Percentiles rank a stretch among this genome's conserved stretches.
phyloP scores from a whole-genome alignment of 1,140 invertebrate species.

The Zaprionus kolodkinae region DNA sequence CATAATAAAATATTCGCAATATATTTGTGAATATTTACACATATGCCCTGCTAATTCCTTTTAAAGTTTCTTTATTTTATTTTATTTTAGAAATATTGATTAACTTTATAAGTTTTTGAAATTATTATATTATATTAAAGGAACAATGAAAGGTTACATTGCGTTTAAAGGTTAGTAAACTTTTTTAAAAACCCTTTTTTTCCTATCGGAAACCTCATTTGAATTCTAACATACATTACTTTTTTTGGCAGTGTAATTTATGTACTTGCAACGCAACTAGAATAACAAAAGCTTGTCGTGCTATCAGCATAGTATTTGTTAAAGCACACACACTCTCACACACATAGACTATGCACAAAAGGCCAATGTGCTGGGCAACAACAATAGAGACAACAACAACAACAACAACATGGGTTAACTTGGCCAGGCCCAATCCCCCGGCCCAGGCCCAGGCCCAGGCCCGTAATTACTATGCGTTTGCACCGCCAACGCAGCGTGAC shows the following conservation, averaged over 20 bases:
- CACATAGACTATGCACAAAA: slow-evolving; percentile 14
- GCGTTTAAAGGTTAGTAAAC: background rate
- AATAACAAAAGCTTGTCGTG: slow-evolving; percentile 37
- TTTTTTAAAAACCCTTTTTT: background rate
- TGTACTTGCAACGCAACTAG: slow-evolving; percentile 30
- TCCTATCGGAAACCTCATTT: background rate
- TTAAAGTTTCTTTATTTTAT: no score
- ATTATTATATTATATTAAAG: no score
- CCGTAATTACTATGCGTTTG: slow-evolving; percentile 39
- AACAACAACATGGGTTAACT: slow-evolving; percentile 6
- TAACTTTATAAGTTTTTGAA: no score
- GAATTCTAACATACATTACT: background rate
- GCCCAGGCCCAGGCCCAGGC: background rate
- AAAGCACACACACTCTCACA: background rate
- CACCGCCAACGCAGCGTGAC: slow-evolving; percentile 50
- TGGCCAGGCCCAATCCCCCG: slow-evolving; percentile 22
- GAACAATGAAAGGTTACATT: no score
- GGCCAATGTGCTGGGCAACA: slow-evolving; percentile 40
- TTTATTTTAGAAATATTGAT: no score
- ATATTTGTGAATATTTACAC: no score
- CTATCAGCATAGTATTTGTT: slow-evolving; percentile 24
- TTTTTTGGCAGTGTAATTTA: slow-evolving; percentile 32
- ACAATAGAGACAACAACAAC: background rate
- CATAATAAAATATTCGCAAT: no score
- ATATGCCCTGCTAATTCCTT: no score